A percentile compares a stretch with the other conserved stretches of the same genome.
These are phyloP conservation scores for Isotomurus palustris DNA, from an alignment of 2,888 invertebrate species.

Conservation along the genomic window DNA sequence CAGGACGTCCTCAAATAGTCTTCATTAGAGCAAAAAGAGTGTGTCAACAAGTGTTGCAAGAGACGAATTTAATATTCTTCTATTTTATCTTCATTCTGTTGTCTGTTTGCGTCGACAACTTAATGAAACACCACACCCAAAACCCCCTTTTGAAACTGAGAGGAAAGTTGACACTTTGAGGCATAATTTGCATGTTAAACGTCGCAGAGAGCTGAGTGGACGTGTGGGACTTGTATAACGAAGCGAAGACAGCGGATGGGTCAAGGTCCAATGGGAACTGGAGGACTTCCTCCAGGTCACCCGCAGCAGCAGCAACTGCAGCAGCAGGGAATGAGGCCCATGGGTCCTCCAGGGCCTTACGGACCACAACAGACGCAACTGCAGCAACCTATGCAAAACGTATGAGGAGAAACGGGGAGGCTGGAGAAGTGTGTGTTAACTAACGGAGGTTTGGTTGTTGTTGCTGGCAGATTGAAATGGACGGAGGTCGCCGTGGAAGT, in stretches of 20 bases:
- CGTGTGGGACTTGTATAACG: conserved; percentile 49
- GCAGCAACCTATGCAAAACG: conserved; percentile 9
- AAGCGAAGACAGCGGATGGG: conserved; percentile 44
- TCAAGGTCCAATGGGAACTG: conserved; percentile 38
- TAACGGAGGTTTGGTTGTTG: conserved; percentile 8
- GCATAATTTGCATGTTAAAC: not conserved
- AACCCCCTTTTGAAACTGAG: no score
- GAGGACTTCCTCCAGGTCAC: conserved; percentile 18
- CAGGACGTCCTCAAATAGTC: no score
- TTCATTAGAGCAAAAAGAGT: no score
- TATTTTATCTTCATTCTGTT: no score
- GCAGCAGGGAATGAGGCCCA: not conserved
- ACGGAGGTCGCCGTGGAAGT: conserved; percentile 28
- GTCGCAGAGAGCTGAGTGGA: conserved; percentile 48
- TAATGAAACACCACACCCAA: no score
- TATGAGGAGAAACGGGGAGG: not conserved
- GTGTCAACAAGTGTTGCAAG: no score
- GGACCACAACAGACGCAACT: conserved; percentile 6
- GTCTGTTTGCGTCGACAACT: no score
- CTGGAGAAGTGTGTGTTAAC: not conserved
- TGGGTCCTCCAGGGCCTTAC: not conserved
- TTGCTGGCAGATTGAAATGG: conserved; percentile 36
- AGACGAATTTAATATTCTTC: no score
- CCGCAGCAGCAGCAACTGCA: conserved; percentile 18
- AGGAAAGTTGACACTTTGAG: no score